Conservation (phyloP, 2,888 invertebrate genomes). For the Rapana venosa region DNA sequence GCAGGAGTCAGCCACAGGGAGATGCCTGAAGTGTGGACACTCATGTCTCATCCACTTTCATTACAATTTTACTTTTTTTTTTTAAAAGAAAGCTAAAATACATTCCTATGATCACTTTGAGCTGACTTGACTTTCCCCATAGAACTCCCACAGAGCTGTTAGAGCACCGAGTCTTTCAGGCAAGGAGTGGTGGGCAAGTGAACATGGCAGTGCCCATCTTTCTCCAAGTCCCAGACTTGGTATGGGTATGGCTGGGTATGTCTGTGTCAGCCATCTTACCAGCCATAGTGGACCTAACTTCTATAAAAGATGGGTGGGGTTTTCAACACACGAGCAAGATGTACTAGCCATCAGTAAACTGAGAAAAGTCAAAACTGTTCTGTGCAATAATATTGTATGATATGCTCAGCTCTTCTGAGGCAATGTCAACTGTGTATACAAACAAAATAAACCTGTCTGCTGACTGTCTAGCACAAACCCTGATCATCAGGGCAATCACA, state of each 20-base stretch:
- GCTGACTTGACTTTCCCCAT: not conserved
- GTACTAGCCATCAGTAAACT: no score
- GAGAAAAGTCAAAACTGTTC: not conserved
- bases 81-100: not conserved
- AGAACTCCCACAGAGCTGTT: no score
- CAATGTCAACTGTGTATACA: no score
- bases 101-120: not conserved
- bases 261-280: no score
- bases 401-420: no score
- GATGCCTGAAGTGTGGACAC: conserved; percentile 22
- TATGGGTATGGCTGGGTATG: not conserved
- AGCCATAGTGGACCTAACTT: no score
- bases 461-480: not conserved
- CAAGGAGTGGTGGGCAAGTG: no score
- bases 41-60: not conserved
- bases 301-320: no score
- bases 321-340: no score
- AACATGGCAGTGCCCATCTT: not conserved
- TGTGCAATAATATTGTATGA: no score
- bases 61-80: no score
- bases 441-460: not conserved
- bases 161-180: no score
- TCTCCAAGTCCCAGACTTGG: not conserved
- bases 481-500: not conserved
- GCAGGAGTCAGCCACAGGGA: not conserved